phyloP scores from a whole-genome alignment of 2,888 invertebrate species.

The Sylvicola fuscatus region DNA sequence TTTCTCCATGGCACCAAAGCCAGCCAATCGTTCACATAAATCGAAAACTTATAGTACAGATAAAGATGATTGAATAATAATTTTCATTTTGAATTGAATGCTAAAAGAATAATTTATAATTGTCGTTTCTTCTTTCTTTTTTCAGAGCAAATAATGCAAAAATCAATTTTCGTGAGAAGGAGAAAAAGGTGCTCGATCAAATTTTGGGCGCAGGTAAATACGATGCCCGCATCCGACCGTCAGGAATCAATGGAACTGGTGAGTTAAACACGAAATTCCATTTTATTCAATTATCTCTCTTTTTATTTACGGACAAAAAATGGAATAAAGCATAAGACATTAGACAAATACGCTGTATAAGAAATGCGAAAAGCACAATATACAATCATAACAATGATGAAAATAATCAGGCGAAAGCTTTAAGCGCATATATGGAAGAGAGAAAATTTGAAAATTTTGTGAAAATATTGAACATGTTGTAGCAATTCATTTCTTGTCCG shows the following conservation, averaged over 20 bases:
- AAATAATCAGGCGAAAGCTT: no score
- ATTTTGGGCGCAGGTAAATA: conserved; percentile 79
- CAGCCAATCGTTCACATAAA: no score
- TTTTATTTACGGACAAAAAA: no score
- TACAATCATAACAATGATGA: no score
- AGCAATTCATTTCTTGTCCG: no score
- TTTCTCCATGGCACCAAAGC: no score
- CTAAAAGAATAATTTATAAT: conserved; percentile 5
- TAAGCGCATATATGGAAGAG: no score
- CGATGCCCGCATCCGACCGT: conserved; percentile 83
- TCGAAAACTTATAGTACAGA: background rate
- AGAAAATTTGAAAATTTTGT: no score
- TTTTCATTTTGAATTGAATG: background rate
- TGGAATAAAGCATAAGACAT: no score
- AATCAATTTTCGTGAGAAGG: conserved; percentile 84
- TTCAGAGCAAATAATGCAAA: conserved; percentile 57
- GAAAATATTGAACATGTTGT: no score
- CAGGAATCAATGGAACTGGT: conserved; percentile 90
- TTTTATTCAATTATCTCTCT: conserved; percentile 1
- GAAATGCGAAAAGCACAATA: no score
- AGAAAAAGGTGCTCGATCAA: conserved; percentile 84
- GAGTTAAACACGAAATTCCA: conserved; percentile 20
- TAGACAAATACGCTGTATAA: no score
- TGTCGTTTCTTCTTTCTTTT: conserved; percentile 12
- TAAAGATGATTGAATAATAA: background rate